Evolutionary conservation across 2,888 invertebrate species (phyloP).

Genomic region (Macrophya annulata): DNA sequence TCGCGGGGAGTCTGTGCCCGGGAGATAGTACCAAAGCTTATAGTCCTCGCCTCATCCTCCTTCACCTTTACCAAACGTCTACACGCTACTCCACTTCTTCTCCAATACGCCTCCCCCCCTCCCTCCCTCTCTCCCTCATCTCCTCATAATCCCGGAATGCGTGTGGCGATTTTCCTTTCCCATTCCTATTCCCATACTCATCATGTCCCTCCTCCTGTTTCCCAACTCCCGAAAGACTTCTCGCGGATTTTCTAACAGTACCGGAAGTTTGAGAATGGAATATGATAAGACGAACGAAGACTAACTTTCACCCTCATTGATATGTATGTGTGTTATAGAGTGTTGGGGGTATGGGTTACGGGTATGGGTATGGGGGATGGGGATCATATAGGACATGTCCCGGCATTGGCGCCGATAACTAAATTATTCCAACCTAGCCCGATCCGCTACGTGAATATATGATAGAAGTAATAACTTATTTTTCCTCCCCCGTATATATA

Average conservation of each 20-base stretch:
- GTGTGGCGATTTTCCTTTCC: conserved; percentile 19
- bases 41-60: conserved; percentile 56
- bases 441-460: conserved; percentile 74
- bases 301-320: neutral
- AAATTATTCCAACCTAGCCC: conserved; percentile 73
- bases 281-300: neutral
- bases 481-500: conserved; percentile 33
- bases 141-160: conserved; percentile 36
- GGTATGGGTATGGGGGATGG: no score
- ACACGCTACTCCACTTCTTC: conserved; percentile 59
- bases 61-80: conserved; percentile 44
- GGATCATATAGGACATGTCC: neutral
- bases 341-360: neutral
- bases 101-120: conserved; percentile 58
- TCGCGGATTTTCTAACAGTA: neutral
- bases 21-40: conserved; percentile 42
- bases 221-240: neutral
- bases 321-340: neutral
- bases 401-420: conserved; percentile 62
- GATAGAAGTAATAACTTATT: conserved; percentile 78
- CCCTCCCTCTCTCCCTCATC: neutral
- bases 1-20: conserved; percentile 26
- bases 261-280: neutral
- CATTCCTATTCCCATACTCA: neutral
- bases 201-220: neutral